These are phyloP conservation scores for Merops nubicus DNA, from an alignment of 2,113 vertebrate species.

Conservation along the genomic window DNA sequence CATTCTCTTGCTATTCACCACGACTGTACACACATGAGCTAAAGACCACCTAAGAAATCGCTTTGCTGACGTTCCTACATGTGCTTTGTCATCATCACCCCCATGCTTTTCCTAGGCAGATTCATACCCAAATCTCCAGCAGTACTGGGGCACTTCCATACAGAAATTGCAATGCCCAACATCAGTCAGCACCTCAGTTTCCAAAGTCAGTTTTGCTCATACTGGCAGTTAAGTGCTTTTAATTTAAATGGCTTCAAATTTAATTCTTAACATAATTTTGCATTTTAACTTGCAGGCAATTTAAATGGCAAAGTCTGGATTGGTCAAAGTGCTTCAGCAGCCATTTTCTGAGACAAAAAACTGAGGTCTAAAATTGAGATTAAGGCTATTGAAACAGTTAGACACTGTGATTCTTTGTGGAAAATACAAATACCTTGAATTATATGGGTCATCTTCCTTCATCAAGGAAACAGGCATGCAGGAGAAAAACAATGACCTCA, in stretches of 20 bases:
- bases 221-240: neutral
- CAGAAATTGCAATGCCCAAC: neutral
- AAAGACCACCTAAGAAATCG: neutral
- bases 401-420: neutral
- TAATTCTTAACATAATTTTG: neutral
- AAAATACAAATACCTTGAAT: neutral
- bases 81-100: neutral
- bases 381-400: neutral
- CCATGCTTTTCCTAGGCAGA: neutral
- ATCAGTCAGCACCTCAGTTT: neutral
- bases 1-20: fast-evolving
- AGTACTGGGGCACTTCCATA: fast-evolving
- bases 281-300: neutral
- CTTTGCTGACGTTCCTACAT: too few species aligned
- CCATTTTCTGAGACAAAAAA: neutral
- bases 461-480: neutral
- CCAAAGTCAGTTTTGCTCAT: neutral
- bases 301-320: neutral
- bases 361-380: neutral
- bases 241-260: neutral
- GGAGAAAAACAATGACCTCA: neutral
- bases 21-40: fast-evolving
- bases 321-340: neutral
- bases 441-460: neutral
- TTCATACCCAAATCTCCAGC: neutral